Evolutionary conservation across 2,888 invertebrate species (phyloP), one percentile per base, ranked within the genome.

Genomic region (Melanchra persicariae): DNA sequence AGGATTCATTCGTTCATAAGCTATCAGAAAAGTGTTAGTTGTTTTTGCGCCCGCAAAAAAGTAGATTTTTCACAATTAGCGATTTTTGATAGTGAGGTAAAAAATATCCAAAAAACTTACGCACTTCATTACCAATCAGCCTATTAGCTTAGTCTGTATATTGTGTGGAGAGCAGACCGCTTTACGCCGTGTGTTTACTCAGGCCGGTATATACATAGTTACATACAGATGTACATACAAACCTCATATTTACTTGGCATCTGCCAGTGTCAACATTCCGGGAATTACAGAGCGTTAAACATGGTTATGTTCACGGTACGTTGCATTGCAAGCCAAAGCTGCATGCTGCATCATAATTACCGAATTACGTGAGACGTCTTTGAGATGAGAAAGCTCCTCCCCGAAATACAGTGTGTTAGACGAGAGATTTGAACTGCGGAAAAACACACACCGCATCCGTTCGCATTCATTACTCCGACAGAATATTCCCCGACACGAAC

Each of bases 201-300:
- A 19, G 45, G 24, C 45, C 26, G 26, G 6, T 34, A 34, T n/a
- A 26, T n/a, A n/a, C n/a, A n/a, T 0, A 17, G 24, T 30, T 30
- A 30, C 30, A 26, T 24, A 24, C 15, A 30, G 43, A 19, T 30
- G 52, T 52, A 43, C 34, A n/a, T 22, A 40, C 19, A 26, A 51
- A 5, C 40, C 34, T 26, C 37, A 15, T 69, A 30, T 69, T 69
- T 68, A 55, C 55, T 69, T 55, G 17, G 26, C 30, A 30, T 52
- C 17, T 17, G 12, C 34, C 15, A 37, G 12, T 30, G 37, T 26
- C 37, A 55, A 47, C 37, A 68, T 22, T 26, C n/a, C 47, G 26
- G 45, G 9, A 4, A 26, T 26, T 26, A 68, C 9, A 26, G 26
- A 37, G 24, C 45, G 54, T 55, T 0, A 26, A 37, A 17, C 45